Evolutionary conservation across 2,888 invertebrate species (phyloP), one percentile per base, ranked within the genome.

Genomic region (Xestia sexstrigata): DNA sequence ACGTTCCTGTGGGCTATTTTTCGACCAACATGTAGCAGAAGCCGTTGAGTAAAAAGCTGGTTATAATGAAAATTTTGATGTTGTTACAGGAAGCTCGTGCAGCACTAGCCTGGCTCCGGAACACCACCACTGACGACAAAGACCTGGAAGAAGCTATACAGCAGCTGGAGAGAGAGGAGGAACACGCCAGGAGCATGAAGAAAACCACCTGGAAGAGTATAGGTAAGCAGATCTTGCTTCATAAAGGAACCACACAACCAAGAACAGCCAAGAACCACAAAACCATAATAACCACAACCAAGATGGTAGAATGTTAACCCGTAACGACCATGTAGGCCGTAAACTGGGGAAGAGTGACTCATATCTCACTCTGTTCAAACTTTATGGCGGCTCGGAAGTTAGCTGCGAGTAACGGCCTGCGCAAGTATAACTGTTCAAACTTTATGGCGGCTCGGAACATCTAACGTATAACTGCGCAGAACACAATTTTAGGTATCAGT

Each of bases 191-290:
- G 72, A 93, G 95, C 17, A 93, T 93, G 90, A 91, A 94, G 83
- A 94, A 95, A 63, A 94, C 96, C 7, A 93, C 94, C 5, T 95
- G 96, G 93, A 95, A 90, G 87, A 93, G 94, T 74, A 91, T 97
- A 81, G 89, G 97, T 97, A 87, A 91, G 74, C 23, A 66, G 15
- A 23, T 42, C 26, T 26, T 26, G 20, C 26, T 2, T 65, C 5
- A 26, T 20, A n/a, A 58, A 26, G 8, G 9, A 35, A 5, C n/a
- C 30, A 23, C 9, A 8, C n/a, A n/a, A n/a, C n/a, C n/a, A n/a
- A n/a, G n/a, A n/a, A n/a, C n/a, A n/a, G n/a, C n/a, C n/a, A n/a
- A n/a, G n/a, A n/a, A n/a, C n/a, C n/a, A n/a, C n/a, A n/a, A n/a
- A n/a, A n/a, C n/a, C n/a, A 30, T 23, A 20, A 23, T 13, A 20